These are phyloP conservation scores for Eupithecia centaureata DNA, from an alignment of 2,888 invertebrate genomes.

Conservation along the genomic window DNA sequence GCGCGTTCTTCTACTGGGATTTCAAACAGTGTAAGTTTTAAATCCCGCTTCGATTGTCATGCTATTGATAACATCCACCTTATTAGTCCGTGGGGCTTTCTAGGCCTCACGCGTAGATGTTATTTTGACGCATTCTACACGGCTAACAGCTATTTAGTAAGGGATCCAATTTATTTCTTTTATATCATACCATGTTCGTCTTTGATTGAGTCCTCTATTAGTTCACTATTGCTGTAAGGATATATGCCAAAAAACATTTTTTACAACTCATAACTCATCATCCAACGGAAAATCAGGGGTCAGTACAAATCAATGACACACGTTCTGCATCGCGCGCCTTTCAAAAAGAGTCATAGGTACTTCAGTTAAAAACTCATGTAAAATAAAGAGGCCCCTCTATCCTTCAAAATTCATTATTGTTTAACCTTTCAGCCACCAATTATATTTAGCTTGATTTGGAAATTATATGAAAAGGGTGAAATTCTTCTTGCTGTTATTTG, in stretches of 20 bases:
- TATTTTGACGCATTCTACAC: slow-evolving; percentile 47
- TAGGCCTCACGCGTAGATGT: slow-evolving; percentile 66
- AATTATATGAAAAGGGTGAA: too few relatives aligned
- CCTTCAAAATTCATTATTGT: too few relatives aligned
- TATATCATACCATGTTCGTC: background rate
- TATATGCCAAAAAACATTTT: background rate
- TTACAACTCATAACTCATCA: too few relatives aligned
- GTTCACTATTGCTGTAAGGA: background rate
- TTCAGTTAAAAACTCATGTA: too few relatives aligned
- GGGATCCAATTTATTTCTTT: background rate
- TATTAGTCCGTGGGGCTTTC: slow-evolving; percentile 11
- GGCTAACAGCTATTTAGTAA: background rate
- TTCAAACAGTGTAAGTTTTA: slow-evolving; percentile 67
- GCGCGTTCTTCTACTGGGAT: slow-evolving; percentile 57
- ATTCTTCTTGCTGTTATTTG: too few relatives aligned
- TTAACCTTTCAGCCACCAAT: too few relatives aligned
- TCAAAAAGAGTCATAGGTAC: too few relatives aligned
- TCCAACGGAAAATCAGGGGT: too few relatives aligned
- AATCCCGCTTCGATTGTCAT: slow-evolving; percentile 66
- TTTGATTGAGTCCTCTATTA: background rate
- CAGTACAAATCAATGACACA: too few relatives aligned
- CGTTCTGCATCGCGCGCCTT: too few relatives aligned
- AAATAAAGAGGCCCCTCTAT: too few relatives aligned
- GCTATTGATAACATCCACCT: slow-evolving; percentile 16
- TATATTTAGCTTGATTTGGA: too few relatives aligned